A percentile compares a stretch with the other conserved stretches of the same genome.
phyloP scores from a whole-genome alignment of 2,113 vertebrate genomes.

The Origma solitaria region DNA sequence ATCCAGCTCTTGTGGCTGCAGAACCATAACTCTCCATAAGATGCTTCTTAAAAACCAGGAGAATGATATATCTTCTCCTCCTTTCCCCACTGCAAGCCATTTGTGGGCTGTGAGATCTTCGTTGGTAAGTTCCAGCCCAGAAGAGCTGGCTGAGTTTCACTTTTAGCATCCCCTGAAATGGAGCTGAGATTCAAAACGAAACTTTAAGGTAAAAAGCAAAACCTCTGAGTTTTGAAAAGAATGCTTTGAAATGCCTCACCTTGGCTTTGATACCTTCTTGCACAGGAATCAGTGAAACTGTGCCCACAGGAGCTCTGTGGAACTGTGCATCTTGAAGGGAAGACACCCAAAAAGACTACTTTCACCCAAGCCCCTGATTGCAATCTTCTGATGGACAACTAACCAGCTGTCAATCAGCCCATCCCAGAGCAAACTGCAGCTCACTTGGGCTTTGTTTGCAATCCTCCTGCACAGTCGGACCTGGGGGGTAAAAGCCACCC shows the following conservation, averaged over 20 bases:
- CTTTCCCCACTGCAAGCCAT: neutral
- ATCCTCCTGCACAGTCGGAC: neutral
- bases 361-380: neutral
- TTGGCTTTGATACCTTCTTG: neutral
- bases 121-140: neutral
- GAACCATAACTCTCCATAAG: neutral
- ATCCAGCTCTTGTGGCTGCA: neutral
- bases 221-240: neutral
- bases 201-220: neutral
- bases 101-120: neutral
- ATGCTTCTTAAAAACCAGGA: neutral
- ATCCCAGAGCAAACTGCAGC: neutral
- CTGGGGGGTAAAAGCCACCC: neutral
- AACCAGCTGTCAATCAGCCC: neutral
- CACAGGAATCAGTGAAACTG: neutral
- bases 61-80: neutral
- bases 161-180: neutral
- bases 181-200: constrained; percentile 13
- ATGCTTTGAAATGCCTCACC: neutral
- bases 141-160: neutral
- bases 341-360: neutral
- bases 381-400: neutral
- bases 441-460: neutral
- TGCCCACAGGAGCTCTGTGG: neutral
- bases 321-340: neutral